These are phyloP conservation scores for Todiramphus saurophagus DNA, from an alignment of 2,113 vertebrate genomes.

Conservation along the genomic window DNA sequence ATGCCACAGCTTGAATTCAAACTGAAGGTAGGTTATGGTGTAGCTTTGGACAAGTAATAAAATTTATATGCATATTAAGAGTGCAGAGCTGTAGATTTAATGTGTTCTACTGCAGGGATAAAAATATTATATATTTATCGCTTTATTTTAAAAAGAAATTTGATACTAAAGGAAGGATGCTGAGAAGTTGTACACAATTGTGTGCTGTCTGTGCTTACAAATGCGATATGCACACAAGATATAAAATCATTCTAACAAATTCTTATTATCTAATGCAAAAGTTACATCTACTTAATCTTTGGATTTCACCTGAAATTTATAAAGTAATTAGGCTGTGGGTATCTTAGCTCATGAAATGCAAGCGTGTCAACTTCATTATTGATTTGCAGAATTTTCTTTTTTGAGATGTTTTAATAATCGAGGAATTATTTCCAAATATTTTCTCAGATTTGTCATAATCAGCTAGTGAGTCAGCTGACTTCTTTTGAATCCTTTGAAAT, in stretches of 20 bases:
- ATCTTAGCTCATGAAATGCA: neutral
- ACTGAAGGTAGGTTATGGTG: constrained; percentile 83
- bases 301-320: neutral
- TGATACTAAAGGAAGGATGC: neutral
- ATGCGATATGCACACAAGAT: neutral
- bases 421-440: neutral
- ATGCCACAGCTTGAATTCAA: constrained; percentile 99
- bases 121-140: neutral
- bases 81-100: neutral
- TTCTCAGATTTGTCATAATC: neutral
- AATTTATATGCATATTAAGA: neutral
- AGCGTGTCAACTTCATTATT: neutral
- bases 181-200: neutral
- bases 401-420: neutral
- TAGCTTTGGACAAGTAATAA: neutral
- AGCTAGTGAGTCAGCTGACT: neutral
- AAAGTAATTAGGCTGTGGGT: neutral
- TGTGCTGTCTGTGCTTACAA: neutral
- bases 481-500: neutral
- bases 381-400: neutral
- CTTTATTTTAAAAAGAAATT: neutral
- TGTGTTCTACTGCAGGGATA: neutral
- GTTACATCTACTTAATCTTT: neutral
- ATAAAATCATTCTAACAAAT: neutral
- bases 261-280: neutral